A percentile compares a stretch with the other conserved stretches of the same genome.
phyloP scores from a whole-genome alignment of 2,113 vertebrate species.

The Equus quagga region DNA sequence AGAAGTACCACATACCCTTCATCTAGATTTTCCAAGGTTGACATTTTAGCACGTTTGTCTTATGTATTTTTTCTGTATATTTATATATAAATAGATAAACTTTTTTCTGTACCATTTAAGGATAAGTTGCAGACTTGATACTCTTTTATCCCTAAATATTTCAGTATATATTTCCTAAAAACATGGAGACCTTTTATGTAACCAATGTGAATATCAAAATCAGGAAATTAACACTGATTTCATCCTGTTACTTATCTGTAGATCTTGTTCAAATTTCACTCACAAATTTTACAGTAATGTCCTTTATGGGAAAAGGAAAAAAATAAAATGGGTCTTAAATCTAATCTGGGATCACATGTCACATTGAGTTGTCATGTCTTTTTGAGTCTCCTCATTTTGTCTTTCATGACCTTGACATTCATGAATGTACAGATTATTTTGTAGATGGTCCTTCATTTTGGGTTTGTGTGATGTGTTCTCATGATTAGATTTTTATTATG shows the following conservation, averaged over 20 bases:
- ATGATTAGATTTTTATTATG: not conserved
- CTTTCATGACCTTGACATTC: not conserved
- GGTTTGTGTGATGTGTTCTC: not conserved
- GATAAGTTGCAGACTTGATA: not conserved
- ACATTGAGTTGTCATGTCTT: not conserved
- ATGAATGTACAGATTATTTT: not conserved
- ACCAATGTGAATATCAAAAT: not conserved
- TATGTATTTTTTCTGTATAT: not conserved
- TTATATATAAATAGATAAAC: not conserved
- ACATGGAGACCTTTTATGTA: not conserved
- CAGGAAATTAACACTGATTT: not conserved
- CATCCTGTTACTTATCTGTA: not conserved
- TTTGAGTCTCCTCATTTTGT: not conserved
- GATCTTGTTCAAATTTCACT: not conserved
- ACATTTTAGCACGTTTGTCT: not conserved
- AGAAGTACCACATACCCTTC: not conserved
- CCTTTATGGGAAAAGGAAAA: not conserved
- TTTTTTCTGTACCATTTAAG: not conserved
- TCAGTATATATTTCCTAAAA: not conserved
- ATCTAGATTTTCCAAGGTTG: not conserved
- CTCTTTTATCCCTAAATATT: not conserved
- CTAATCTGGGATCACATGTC: not conserved
- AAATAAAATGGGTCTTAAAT: not conserved
- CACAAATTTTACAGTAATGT: not conserved
- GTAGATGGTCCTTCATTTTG: not conserved